Base-by-base conservation (phyloP, 2,113 vertebrate species). In the Macrotis lagotis region DNA sequence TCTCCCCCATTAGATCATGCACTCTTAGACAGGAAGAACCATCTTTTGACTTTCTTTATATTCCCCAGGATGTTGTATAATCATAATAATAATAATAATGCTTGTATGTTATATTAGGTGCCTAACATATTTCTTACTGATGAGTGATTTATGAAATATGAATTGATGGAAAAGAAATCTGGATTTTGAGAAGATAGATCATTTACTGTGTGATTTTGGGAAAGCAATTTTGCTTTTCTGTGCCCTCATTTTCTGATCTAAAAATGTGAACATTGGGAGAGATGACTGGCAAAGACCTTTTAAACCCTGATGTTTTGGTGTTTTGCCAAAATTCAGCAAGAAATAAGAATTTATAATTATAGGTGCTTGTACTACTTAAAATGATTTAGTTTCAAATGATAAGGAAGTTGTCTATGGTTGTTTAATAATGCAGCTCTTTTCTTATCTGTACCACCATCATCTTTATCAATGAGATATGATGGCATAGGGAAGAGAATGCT, bases 341-440 rank as follows among this genome's bases (percentile, higher is more conserved):
- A 83, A 83, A 83, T 83, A 24, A 19, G n/a, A 0, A 88, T 91
- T 95, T 95, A 16, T 90, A 90, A 47, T 44, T 95, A 44, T 3
- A 92, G 10, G 95, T 92, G 93, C 50, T 44, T 95, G 8, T 94
- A 50, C 19, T 51, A 90, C 19, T 16, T 52, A 31, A 90, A 0
- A 0, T 66, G 91, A 93, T 96, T 91, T 91, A 97, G 50, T 55
- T 93, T 49, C 91, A 90, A 94, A 91, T 66, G 25, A 66, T 55
- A 91, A 1, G 48, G 19, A 59, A 94, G 92, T 11, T 91, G 49
- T 1, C 66, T 19, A 74, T 91, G 0, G 48, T 92, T 0, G 44
- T 93, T 89, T 95, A 31, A 28, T 90, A 66, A 66, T 8, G 52
- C 1, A 93, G 44, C 66, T 96, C 11, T 95, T 14, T 66, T 93